Evolutionary conservation across 2,113 vertebrate species (phyloP).

Genomic region (Dipodomys ordii): DNA sequence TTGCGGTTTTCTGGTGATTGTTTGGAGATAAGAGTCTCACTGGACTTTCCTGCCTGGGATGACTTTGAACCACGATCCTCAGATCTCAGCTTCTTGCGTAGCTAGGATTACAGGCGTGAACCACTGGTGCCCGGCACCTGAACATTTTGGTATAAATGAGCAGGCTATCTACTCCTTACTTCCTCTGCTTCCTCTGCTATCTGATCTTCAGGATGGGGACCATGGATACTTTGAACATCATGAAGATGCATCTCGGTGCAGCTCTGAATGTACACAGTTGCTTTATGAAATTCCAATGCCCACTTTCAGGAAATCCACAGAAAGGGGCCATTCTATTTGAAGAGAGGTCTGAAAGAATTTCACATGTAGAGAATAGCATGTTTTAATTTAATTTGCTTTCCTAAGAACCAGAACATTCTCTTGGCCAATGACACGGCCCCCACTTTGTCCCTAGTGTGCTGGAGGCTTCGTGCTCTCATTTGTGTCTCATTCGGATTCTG

Average conservation of each 20-base stretch:
- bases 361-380: neutral
- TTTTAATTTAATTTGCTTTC: constrained; percentile 36
- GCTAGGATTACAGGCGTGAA: too few relatives aligned
- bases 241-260: neutral
- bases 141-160: neutral
- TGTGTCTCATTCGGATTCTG: constrained; percentile 46
- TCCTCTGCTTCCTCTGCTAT: constrained; percentile 21
- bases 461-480: neutral
- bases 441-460: neutral
- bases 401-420: neutral
- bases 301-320: neutral
- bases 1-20: too few relatives aligned
- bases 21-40: too few relatives aligned
- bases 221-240: neutral
- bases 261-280: neutral
- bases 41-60: too few relatives aligned
- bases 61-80: too few relatives aligned
- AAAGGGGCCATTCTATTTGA: neutral
- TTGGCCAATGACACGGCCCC: neutral
- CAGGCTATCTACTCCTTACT: neutral
- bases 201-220: neutral
- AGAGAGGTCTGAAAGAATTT: constrained; percentile 23
- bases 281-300: constrained; percentile 3
- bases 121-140: neutral
- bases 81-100: too few relatives aligned